Evolutionary conservation across 2,797 vertebrate genomes (phyloP), one percentile per base, ranked within the genome.

Genomic region (Zenarchopterus dispar): DNA sequence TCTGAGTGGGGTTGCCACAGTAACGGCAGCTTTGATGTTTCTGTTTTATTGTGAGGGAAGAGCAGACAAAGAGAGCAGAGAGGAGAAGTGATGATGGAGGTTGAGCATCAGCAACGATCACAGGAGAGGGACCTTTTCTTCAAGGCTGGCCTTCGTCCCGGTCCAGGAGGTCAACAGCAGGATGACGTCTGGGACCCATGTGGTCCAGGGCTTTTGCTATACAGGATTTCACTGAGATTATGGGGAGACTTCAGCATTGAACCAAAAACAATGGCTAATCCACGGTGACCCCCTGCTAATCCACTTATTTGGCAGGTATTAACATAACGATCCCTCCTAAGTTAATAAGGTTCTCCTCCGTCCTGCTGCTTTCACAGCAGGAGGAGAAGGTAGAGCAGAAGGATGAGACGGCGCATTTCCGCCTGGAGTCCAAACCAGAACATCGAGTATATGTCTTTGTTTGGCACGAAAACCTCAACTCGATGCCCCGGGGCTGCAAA

Each of bases 231-330:
- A 62, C 82, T 45, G 23, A 84, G 91, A 91, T 91, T 88, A 87
- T 4, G 22, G 46, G 19, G 62, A 67, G 63, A 83, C 71, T 58
- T 80, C 60, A 62, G 82, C 75, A 68, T 73, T 64, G 77, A 88
- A 88, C 73, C 78, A 82, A 90, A 87, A 78, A 65, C 28, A 17
- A 69, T 44, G 76, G 80, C 82, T 92, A 92, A 93, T 91, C 89
- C 82, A 56, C 6, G 23, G 42, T 80, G 87, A 88, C 88, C 80
- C 61, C 59, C 73, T 18, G 59, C 31, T 92, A 93, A 93, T 92
- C 92, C 87, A 86, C 83, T 92, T 89, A 91, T 91, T 91, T 85
- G 83, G 50, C 71, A 85, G 71, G 88, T 85, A 90, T 91, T 89
- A 89, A 64, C 62, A 44, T 49, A 77, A 65, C 26, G 60, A 88